These are phyloP conservation scores for Pempheris klunzingeri DNA, from an alignment of 2,797 vertebrate genomes.

Conservation along the genomic window DNA sequence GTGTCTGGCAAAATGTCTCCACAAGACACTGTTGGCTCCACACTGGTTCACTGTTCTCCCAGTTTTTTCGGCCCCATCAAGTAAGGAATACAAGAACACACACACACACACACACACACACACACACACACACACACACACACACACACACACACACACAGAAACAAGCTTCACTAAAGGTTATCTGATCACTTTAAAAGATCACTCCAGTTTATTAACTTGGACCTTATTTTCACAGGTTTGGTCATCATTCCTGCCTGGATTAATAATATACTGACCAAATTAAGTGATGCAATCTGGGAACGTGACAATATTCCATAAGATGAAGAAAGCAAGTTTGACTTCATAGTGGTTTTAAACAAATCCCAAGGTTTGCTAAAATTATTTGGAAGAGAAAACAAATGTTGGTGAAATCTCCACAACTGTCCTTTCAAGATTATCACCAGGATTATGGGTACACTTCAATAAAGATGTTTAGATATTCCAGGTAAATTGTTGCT, in stretches of 20 bases:
- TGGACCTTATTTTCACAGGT: slow-evolving; percentile 14
- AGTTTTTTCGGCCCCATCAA: too few relatives aligned
- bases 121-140: neutral
- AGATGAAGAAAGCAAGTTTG: neutral
- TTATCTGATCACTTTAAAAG: slow-evolving; percentile 13
- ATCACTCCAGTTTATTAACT: slow-evolving; percentile 20
- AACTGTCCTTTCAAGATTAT: neutral
- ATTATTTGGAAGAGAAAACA: neutral
- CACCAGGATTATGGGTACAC: neutral
- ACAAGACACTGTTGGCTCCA: too few relatives aligned
- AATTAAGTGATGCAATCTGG: slow-evolving; percentile 18
- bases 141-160: slow-evolving; percentile 11
- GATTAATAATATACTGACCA: slow-evolving; percentile 6
- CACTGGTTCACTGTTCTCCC: too few relatives aligned
- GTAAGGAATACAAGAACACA: too few relatives aligned
- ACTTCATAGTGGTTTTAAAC: neutral
- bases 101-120: too few relatives aligned
- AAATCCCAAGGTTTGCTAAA: neutral
- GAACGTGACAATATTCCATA: neutral
- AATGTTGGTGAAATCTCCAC: neutral
- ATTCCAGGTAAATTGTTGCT: neutral
- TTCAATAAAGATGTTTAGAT: neutral
- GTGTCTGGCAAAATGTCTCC: too few relatives aligned
- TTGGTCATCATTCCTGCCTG: neutral
- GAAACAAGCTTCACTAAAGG: slow-evolving; percentile 12